phyloP scores from a whole-genome alignment of 1,140 invertebrate species.

The Himalopsyche phryganea region DNA sequence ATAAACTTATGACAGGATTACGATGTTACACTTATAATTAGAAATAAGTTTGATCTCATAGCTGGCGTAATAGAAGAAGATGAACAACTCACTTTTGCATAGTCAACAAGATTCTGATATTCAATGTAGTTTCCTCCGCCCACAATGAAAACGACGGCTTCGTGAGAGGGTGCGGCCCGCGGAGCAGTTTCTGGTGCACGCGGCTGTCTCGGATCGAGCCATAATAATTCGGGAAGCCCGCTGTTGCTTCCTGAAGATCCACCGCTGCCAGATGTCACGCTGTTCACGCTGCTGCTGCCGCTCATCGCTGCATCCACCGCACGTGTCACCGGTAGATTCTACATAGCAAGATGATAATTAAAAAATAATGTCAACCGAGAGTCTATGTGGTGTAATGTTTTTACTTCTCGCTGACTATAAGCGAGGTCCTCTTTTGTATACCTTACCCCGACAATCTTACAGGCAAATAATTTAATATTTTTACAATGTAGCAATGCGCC shows the following conservation, averaged over 20 bases:
- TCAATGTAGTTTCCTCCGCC: slow-evolving; percentile 99
- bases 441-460: too few species aligned
- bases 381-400: too few species aligned
- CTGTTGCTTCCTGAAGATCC: neutral
- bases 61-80: too few species aligned
- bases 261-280: slow-evolving; percentile 12
- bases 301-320: slow-evolving; percentile 43
- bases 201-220: slow-evolving; percentile 47
- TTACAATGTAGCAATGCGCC: too few species aligned
- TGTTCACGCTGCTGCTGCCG: slow-evolving; percentile 29
- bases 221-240: slow-evolving; percentile 37
- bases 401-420: too few species aligned
- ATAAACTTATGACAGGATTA: too few species aligned
- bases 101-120: slow-evolving; percentile 97
- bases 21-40: too few species aligned
- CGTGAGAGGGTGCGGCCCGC: slow-evolving; percentile 66
- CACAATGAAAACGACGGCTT: slow-evolving; percentile 94
- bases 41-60: too few species aligned
- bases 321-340: slow-evolving; percentile 49
- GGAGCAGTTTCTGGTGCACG: slow-evolving; percentile 39
- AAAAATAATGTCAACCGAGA: too few species aligned
- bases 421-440: too few species aligned
- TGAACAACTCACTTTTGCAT: slow-evolving; percentile 75
- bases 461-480: too few species aligned
- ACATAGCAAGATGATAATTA: neutral